Conservation (phyloP, 2,113 vertebrate genomes). For the Ciconia boyciana region DNA sequence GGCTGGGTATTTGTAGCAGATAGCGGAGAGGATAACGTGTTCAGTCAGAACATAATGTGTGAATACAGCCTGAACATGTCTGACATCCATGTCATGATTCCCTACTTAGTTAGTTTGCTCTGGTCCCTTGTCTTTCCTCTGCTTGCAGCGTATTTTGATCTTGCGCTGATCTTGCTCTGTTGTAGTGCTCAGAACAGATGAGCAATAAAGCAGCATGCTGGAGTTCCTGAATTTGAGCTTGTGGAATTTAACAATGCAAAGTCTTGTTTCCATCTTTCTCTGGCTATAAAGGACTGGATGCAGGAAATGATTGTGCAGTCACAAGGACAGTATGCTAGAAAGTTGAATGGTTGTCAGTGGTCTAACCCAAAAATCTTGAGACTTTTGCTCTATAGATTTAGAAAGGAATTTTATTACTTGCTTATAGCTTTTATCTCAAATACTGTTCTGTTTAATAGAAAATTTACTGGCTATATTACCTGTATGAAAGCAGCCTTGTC, state of each 20-base stretch:
- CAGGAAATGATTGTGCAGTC: not conserved
- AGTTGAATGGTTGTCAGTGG: not conserved
- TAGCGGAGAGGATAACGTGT: not conserved
- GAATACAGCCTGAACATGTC: not conserved
- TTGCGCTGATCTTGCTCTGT: not conserved
- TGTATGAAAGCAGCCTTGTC: not conserved
- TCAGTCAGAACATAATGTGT: not conserved
- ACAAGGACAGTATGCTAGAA: not conserved
- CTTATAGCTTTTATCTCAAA: not conserved
- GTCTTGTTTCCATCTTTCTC: not conserved
- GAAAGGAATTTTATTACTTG: not conserved
- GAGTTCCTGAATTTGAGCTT: not conserved
- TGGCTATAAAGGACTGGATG: not conserved
- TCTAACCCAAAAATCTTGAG: not conserved
- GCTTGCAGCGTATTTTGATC: not conserved
- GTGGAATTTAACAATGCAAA: not conserved
- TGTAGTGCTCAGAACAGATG: not conserved
- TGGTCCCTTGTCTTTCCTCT: not conserved
- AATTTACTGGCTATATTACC: not conserved
- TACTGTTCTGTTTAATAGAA: not conserved
- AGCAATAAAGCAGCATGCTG: not conserved
- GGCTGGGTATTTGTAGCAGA: not conserved
- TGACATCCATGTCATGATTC: not conserved
- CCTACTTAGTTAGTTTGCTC: not conserved
- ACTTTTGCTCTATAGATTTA: not conserved